Evolutionary conservation across 2,797 vertebrate species (phyloP), one percentile per base, ranked within the genome.

Genomic region (Natrix natrix): DNA sequence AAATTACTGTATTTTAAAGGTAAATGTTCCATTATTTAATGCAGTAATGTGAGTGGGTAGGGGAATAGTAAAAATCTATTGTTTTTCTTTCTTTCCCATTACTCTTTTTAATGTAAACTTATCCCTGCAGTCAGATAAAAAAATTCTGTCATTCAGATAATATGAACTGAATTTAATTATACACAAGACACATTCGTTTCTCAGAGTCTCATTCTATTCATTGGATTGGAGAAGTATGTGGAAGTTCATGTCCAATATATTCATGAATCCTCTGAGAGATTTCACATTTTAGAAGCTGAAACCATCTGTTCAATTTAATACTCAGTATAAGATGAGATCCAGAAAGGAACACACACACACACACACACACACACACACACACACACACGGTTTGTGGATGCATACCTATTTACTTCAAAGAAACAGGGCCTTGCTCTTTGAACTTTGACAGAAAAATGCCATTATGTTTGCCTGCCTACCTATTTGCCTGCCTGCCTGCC

Each of bases 241-340:
- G 90, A 93, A 96, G 91, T 59, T 55, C 91, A 92, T 91, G 90
- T 37, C 8, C 60, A 56, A 69, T 74, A 32, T 94, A 94, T 94
- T 93, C 86, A 89, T 57, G 57, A 37, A 57, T 93, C 83, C 56
- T 90, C 32, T 52, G 94, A 87, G 60, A 91, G 60, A 89, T 26
- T 24, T 94, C 93, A 87, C 8, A 59, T 91, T 91, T 87, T 52
- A 86, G 94, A 95, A 90, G 93, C 14, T 88, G 89, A 95, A 94
- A 94, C 91, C 69, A 78, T 52, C 89, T 93, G 48, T 91, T 92
- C 92, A 90, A 32, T 94, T 92, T 94, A 93, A 93, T 93, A 86
- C 37, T 59, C 57, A 48, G 78, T 78, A 91, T 83, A 94, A 59
- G 48, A 55, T 91, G 66, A 91, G 86, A 91, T 93, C 90, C 92